Evolutionary conservation across 2,113 vertebrate genomes (phyloP).

Genomic region (Eretmodus cyanostictus): DNA sequence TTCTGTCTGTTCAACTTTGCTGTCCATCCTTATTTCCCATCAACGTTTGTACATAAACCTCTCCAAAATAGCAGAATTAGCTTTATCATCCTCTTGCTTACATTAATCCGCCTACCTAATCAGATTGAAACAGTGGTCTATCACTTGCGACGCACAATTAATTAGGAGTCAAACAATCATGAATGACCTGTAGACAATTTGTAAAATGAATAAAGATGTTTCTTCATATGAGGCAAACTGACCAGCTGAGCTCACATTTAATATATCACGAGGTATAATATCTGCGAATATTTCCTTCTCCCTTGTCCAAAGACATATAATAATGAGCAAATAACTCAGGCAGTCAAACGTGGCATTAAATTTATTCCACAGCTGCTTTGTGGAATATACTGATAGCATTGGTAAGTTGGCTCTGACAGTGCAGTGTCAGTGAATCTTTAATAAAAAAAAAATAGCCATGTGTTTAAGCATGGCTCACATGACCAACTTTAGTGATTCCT

Average conservation of each 20-base stretch:
- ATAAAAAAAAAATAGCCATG: neutral
- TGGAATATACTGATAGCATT: neutral
- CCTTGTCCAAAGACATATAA: neutral
- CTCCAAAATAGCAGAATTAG: neutral
- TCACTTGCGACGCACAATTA: neutral
- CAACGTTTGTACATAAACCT: neutral
- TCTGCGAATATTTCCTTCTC: neutral
- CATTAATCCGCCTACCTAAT: neutral
- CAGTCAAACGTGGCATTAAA: neutral
- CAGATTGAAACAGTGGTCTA: neutral
- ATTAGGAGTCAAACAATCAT: neutral
- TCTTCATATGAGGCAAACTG: neutral
- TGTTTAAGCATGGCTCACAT: neutral
- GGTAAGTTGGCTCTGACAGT: neutral
- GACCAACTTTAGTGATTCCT: neutral
- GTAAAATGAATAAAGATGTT: neutral
- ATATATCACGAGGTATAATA: neutral
- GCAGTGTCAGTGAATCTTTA: neutral
- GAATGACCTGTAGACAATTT: neutral
- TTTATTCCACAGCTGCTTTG: neutral
- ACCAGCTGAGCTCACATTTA: neutral
- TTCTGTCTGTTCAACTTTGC: neutral
- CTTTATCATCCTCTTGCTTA: neutral
- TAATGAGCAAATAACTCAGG: neutral
- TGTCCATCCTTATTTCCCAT: neutral